Conservation (phyloP, 2,113 vertebrate genomes). For the Bos indicus region DNA sequence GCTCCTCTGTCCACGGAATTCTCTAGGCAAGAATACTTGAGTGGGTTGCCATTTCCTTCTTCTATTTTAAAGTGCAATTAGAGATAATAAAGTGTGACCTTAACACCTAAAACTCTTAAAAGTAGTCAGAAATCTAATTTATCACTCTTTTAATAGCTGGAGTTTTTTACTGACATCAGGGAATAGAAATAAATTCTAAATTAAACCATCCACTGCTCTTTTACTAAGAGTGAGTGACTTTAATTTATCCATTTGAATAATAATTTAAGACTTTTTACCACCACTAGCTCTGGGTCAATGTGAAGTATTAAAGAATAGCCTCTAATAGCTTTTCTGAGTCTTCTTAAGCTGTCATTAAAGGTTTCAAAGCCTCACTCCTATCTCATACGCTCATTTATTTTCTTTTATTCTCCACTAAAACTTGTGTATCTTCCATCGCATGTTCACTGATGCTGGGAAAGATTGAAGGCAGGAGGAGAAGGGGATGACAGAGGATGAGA, state of each 20-base stretch:
- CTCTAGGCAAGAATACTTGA: not conserved
- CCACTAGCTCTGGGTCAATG: not conserved
- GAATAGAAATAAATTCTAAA: not conserved
- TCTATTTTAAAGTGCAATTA: not conserved
- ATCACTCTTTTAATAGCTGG: not conserved
- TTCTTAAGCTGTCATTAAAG: not conserved
- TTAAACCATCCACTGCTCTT: not conserved
- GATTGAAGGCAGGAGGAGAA: not conserved
- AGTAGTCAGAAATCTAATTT: not conserved
- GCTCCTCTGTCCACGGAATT: not conserved
- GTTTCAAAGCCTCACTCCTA: not conserved
- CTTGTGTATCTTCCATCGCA: not conserved
- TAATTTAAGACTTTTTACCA: not conserved
- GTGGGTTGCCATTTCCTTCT: not conserved
- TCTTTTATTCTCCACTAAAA: not conserved
- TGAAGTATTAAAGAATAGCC: not conserved
- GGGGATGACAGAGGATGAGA: not conserved
- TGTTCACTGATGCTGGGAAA: not conserved
- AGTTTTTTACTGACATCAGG: not conserved
- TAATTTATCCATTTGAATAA: not conserved
- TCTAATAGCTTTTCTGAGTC: not conserved
- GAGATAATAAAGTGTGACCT: not conserved
- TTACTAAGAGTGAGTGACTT: not conserved
- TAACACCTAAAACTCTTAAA: not conserved
- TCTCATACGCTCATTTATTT: not conserved